phyloP scores from a whole-genome alignment of 2,888 invertebrate genomes.

The Eucera pruinosa region DNA sequence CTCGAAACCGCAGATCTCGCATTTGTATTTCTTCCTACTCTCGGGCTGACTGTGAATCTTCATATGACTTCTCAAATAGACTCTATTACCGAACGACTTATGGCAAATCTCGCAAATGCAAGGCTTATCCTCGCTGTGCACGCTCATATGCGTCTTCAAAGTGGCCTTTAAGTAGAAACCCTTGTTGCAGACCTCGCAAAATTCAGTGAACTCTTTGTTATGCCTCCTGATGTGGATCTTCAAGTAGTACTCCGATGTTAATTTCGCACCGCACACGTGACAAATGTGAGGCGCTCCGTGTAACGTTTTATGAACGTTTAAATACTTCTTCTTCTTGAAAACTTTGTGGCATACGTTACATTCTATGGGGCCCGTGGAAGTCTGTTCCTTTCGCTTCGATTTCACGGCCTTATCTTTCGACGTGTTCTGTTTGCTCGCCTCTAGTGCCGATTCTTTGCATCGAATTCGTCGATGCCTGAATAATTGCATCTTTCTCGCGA shows the following conservation, averaged over 20 bases:
- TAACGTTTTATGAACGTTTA: conserved; percentile 73
- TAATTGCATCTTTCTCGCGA: conserved; percentile 71
- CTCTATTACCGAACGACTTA: conserved; percentile 85
- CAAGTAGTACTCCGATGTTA: conserved; percentile 87
- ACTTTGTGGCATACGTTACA: conserved; percentile 75
- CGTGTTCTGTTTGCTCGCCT: conserved; percentile 28
- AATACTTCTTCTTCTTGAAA: conserved; percentile 75
- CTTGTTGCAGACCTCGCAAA: conserved; percentile 80
- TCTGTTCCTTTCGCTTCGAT: conserved; percentile 12
- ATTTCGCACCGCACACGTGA: conserved; percentile 87
- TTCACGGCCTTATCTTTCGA: conserved; percentile 8
- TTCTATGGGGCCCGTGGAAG: conserved; percentile 47
- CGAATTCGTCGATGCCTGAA: conserved; percentile 43
- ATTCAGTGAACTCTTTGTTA: conserved; percentile 85
- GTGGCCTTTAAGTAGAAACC: conserved; percentile 79
- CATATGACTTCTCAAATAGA: conserved; percentile 85
- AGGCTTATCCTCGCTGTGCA: conserved; percentile 73
- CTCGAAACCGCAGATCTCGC: conserved; percentile 84
- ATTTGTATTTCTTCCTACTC: conserved; percentile 86
- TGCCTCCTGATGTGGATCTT: conserved; percentile 87
- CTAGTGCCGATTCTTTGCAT: conserved; percentile 6
- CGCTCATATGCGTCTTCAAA: conserved; percentile 80
- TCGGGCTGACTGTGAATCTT: conserved; percentile 72
- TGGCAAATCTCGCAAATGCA: conserved; percentile 79
- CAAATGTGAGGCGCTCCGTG: conserved; percentile 86